Evolutionary conservation across 1,140 invertebrate species (phyloP), one percentile per base, ranked within the genome.

Genomic region (Temnothorax longispinosus): DNA sequence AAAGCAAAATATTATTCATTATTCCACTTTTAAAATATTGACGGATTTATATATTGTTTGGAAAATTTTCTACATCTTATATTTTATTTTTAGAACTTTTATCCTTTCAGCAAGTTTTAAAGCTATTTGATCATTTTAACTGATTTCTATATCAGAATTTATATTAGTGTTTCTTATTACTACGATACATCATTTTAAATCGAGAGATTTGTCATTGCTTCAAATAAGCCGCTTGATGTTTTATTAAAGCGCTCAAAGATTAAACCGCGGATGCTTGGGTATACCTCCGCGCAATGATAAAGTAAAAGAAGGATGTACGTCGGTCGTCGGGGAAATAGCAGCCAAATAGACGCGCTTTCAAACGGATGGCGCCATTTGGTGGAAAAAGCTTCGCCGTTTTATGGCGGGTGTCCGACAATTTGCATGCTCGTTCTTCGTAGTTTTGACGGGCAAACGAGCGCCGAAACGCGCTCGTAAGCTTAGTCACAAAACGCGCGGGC

Each of bases 391-490:
- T 78, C 60, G 21, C 74, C 58, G 47, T 67, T 85, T 85, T 85
- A 85, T 65, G 74, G 75, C 72, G 35, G 58, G 27, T 21, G 47
- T 21, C 62, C 60, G 75, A 67, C 72, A 64, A 85, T 85, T 85
- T 85, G 82, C 82, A 78, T 85, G 74, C 75, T 65, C 82, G 82
- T 78, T 65, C 82, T 85, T 85, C 50, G 74, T 52, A 78, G 69
- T 84, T 84, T 84, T 85, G 82, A 77, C 60, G 82, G 60, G 82
- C 58, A 65, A 85, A 85, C 82, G 82, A 85, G 72, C 58, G 21
- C 7, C 38, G 82, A 85, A 85, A 85, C 74, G 82, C 82, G 74
- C 72, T 78, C 60, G 82, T 85, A 85, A 85, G 82, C 74, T 77
- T 65, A 85, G 74, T 64, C 58, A 65, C 74, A 56, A 85, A 85